phyloP scores from a whole-genome alignment of 2,888 invertebrate species.

The Drosophila formosana region DNA sequence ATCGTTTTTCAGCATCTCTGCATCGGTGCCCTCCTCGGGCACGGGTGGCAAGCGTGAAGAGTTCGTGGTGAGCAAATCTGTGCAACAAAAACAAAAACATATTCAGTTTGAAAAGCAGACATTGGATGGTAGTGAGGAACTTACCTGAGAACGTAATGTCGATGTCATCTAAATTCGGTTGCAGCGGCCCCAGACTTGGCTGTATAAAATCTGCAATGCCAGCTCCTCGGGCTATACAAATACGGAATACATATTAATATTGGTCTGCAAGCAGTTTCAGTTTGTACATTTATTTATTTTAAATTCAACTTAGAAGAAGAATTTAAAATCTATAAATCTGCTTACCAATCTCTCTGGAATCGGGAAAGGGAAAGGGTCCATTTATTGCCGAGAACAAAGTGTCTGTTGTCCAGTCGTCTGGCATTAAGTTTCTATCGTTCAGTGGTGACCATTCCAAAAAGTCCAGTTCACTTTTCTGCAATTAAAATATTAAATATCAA shows the following conservation, averaged over 20 bases:
- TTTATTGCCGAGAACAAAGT: conserved; percentile 92
- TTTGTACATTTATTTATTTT: not conserved
- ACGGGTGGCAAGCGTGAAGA: conserved; percentile 87
- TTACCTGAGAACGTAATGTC: conserved; percentile 93
- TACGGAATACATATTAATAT: not conserved
- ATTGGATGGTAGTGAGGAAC: not conserved
- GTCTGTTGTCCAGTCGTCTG: conserved; percentile 90
- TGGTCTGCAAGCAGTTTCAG: no score
- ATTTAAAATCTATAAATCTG: not conserved
- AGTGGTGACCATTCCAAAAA: conserved; percentile 85
- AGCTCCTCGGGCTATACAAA: conserved; percentile 88
- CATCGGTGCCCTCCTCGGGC: conserved; percentile 87
- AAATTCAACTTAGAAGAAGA: no score
- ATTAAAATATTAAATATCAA: not conserved
- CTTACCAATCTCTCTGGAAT: conserved; percentile 97
- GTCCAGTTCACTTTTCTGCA: conserved; percentile 85
- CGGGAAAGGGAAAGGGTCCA: conserved; percentile 98
- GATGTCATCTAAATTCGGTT: conserved; percentile 98
- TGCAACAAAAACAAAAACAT: conserved; percentile 18
- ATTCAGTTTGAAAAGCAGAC: conserved; percentile 22
- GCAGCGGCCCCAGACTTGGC: conserved; percentile 97
- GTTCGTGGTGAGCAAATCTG: conserved; percentile 84
- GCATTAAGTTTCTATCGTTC: conserved; percentile 84
- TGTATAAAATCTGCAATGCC: conserved; percentile 98
- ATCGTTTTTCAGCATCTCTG: conserved; percentile 86